phyloP scores from a whole-genome alignment of 2,113 vertebrate species.

The Bujurquina vittata region DNA sequence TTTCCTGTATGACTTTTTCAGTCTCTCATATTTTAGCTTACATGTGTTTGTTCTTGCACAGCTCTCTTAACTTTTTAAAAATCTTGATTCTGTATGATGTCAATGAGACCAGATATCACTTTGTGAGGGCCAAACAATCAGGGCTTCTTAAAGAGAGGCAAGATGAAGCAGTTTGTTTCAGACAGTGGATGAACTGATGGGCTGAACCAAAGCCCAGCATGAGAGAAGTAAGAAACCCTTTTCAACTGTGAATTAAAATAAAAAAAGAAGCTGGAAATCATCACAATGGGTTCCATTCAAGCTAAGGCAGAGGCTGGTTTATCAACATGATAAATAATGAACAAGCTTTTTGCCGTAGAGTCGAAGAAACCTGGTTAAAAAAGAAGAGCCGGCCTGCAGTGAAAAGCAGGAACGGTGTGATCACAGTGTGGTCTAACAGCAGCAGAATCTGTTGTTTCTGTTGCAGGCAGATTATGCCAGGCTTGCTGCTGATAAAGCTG shows the following conservation, averaged over 20 bases:
- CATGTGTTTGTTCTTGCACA: background rate
- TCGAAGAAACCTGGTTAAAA: background rate
- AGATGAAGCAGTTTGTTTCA: background rate
- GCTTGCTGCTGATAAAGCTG: constrained; percentile 66
- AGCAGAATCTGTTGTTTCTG: constrained; percentile 33
- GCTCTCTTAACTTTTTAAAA: background rate
- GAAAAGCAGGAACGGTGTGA: constrained; percentile 10
- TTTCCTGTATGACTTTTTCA: background rate
- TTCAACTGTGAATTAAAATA: background rate
- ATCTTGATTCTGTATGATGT: too few species aligned
- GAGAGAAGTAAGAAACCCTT: background rate
- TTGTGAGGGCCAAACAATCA: background rate
- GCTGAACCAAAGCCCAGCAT: too few species aligned
- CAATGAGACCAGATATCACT: background rate
- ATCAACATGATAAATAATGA: background rate
- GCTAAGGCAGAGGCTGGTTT: background rate
- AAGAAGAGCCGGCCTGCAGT: background rate
- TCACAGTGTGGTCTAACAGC: constrained; percentile 34
- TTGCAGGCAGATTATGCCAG: constrained; percentile 34
- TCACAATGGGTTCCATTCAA: too few species aligned
- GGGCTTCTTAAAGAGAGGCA: background rate
- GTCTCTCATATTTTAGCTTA: background rate
- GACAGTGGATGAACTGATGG: too few species aligned
- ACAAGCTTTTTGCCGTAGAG: background rate
- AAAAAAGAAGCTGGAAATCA: background rate